These are phyloP conservation scores for Octodon degus DNA, from an alignment of 2,113 vertebrate genomes.

Conservation along the genomic window DNA sequence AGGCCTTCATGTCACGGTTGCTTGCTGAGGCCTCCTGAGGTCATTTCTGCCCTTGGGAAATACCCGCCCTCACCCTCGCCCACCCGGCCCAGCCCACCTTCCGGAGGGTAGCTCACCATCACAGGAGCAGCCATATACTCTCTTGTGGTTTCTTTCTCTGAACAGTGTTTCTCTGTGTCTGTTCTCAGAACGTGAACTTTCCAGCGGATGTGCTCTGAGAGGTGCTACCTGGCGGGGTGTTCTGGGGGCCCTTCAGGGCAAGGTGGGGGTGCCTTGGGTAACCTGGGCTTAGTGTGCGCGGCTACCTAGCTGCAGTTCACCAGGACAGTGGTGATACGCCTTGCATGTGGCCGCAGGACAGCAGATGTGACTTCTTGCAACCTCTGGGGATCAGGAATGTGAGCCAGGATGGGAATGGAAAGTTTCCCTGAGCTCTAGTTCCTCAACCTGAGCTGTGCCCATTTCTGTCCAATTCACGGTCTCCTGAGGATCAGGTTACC, in stretches of 20 bases:
- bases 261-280: not conserved
- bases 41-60: not conserved
- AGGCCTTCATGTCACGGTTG: not conserved
- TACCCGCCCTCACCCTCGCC: not conserved
- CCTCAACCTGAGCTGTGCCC: not conserved
- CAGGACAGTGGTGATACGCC: not conserved
- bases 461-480: not conserved
- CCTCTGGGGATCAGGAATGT: not conserved
- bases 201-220: not conserved
- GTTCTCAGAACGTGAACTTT: not conserved
- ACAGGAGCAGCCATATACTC: not conserved
- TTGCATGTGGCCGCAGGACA: not conserved
- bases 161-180: not conserved
- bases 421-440: not conserved
- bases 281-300: not conserved
- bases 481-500: no score
- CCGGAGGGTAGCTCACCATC: not conserved
- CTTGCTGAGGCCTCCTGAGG: not conserved
- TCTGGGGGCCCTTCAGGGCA: not conserved
- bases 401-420: slow-evolving; percentile 22
- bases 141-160: not conserved
- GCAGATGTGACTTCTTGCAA: not conserved
- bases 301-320: not conserved
- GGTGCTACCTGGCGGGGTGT: not conserved
- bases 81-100: not conserved